Base-by-base conservation (phyloP, 1,140 invertebrate species). In the Plodia interpunctella region DNA sequence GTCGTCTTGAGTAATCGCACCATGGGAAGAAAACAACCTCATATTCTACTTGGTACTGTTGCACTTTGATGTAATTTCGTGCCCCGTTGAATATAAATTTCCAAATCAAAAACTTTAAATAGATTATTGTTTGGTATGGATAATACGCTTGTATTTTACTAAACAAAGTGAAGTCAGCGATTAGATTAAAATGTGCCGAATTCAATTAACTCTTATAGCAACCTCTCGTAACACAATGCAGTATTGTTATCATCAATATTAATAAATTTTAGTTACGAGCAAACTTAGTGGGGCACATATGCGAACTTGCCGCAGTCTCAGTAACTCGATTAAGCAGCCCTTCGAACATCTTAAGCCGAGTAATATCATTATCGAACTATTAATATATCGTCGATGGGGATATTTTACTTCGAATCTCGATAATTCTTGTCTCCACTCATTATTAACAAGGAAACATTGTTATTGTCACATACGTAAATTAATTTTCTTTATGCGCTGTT, bases 341-440 rank as follows among this genome's bases (percentile, higher is more conserved):
- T 32, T 53, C 28, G 15, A 53, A 59, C 30, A 52, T 61, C 49
- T 30, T 51, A 55, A 51, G 25, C 44, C 28, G 17, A 25, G 51
- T 51, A 55, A 55, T 60, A 60, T 30, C 59, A 21, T 54, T 60
- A 49, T 53, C 13, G 15, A 62, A 62, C 55, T 53, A 62, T 57
- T 57, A 50, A 59, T 59, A 53, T 59, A 59, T 55, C 25, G 52
- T 50, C 25, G 17, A 15, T 2, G 35, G 8, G 38, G 38, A 44
- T 11, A 38, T 38, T 8, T 13, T 38, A 2, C 8, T 38, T 11
- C 2, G 5, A 8, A 2, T 13, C 2, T 8, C 11, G 8, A 38
- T 10, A 44, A 44, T 35, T 13, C 9, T 35, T 35, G 32, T 35
- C 32, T 35, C 21, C 32, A 35, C 32, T 35, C 13, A 13, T 35